Percentiles rank a stretch among this genome's conserved stretches.
phyloP scores from a whole-genome alignment of 2,888 invertebrate species.

The Apodemia mormo region DNA sequence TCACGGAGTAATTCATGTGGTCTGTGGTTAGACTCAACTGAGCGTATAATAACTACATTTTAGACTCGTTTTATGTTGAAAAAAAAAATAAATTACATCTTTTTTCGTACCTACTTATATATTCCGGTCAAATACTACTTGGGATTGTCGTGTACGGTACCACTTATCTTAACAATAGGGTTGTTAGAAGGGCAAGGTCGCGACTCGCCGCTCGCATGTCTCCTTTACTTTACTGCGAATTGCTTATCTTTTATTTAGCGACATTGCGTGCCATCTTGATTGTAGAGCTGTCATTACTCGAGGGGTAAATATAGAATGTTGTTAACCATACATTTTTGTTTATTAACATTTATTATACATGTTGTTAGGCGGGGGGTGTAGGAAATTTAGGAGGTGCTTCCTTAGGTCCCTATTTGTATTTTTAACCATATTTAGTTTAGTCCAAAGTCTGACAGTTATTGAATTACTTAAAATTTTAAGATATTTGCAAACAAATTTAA shows the following conservation, averaged over 20 bases:
- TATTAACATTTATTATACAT: too few species aligned
- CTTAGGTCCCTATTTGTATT: too few species aligned
- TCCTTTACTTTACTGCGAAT: conserved; percentile 53
- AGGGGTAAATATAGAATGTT: neutral
- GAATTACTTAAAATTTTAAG: too few species aligned
- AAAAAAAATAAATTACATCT: neutral
- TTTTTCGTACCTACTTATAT: conserved; percentile 5
- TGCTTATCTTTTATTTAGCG: conserved; percentile 41
- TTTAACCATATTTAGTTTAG: too few species aligned
- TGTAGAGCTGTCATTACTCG: neutral
- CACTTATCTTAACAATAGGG: conserved; percentile 52
- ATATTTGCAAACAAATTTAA: too few species aligned
- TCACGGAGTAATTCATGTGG: too few species aligned
- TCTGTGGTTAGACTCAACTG: too few species aligned
- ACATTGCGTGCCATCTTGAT: conserved; percentile 9
- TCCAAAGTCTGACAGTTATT: too few species aligned
- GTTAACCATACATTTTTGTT: neutral
- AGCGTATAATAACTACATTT: too few species aligned
- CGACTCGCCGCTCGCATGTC: conserved; percentile 51
- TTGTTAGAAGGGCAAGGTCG: conserved; percentile 62
- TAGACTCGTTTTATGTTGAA: neutral
- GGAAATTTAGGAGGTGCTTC: too few species aligned
- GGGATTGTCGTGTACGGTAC: conserved; percentile 37
- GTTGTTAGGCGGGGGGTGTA: too few species aligned
- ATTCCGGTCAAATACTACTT: conserved; percentile 26